Evolutionary conservation across 2,888 invertebrate species (phyloP).

Genomic region (Hypolimnas misippus): DNA sequence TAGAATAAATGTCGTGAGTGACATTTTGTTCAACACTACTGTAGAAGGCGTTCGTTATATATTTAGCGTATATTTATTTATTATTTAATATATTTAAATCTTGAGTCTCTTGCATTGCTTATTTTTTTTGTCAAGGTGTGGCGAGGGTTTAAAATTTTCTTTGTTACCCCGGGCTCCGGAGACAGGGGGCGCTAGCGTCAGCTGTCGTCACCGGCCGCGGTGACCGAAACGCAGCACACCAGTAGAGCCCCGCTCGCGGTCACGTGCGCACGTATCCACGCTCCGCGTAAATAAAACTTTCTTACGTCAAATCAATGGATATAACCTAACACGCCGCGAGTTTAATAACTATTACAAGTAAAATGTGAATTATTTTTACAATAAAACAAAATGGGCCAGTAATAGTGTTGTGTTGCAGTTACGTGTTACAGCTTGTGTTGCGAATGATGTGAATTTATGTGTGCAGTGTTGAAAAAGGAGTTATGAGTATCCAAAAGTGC

Average conservation of each 20-base stretch:
- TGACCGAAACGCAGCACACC: conserved; percentile 53
- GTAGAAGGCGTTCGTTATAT: neutral
- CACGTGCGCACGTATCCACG: conserved; percentile 54
- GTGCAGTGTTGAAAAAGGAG: conserved; percentile 60
- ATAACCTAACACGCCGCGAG: conserved; percentile 77
- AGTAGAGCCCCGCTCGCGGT: conserved; percentile 38
- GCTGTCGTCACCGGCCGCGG: conserved; percentile 42
- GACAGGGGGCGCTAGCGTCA: conserved; percentile 18
- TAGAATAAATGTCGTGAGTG: neutral
- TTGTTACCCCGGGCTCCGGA: conserved; percentile 25
- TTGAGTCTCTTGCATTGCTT: neutral
- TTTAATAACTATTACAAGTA: conserved; percentile 52
- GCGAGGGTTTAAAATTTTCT: conserved; percentile 19
- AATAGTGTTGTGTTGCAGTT: conserved; percentile 64
- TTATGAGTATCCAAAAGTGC: conserved; percentile 82
- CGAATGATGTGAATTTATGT: conserved; percentile 72
- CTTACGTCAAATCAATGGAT: conserved; percentile 83
- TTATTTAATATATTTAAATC: neutral
- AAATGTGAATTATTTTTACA: conserved; percentile 65
- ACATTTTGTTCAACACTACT: neutral
- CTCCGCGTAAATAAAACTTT: conserved; percentile 68
- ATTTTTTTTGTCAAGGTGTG: neutral
- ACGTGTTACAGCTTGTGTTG: conserved; percentile 48
- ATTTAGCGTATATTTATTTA: neutral
- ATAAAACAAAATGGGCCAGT: conserved; percentile 56